These are phyloP conservation scores for Aphidoletes aphidimyza DNA, from an alignment of 2,888 invertebrate genomes.

Conservation along the genomic window DNA sequence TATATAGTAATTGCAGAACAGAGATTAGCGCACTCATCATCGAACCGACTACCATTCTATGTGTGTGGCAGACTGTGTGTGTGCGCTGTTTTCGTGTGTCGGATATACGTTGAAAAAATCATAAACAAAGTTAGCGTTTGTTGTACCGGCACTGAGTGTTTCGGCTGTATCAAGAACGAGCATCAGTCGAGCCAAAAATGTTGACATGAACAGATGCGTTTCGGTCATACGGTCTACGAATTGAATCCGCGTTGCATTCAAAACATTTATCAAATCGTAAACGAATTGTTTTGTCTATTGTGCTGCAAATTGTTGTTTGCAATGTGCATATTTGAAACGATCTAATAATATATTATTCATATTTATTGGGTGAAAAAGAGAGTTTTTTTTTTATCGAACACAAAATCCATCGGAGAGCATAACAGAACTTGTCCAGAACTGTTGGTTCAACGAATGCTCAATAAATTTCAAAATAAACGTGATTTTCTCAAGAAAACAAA, in stretches of 20 bases:
- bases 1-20: too few relatives aligned
- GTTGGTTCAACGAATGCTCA: background rate
- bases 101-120: background rate
- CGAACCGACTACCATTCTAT: background rate
- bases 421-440: too few relatives aligned
- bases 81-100: background rate
- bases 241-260: background rate
- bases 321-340: too few relatives aligned
- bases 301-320: too few relatives aligned
- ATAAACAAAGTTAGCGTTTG: constrained; percentile 44
- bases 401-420: too few relatives aligned
- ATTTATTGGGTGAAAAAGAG: too few relatives aligned
- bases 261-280: background rate
- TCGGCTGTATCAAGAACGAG: background rate
- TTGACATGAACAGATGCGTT: constrained; percentile 36
- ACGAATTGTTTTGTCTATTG: too few relatives aligned
- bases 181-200: constrained; percentile 53
- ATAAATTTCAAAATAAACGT: background rate
- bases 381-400: too few relatives aligned
- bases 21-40: too few relatives aligned
- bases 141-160: constrained; percentile 30
- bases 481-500: background rate
- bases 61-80: background rate
- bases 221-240: background rate
- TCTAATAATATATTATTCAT: too few relatives aligned